Evolutionary conservation across 2,113 vertebrate genomes (phyloP).

Genomic region (Rhegmatorhina hoffmannsi): DNA sequence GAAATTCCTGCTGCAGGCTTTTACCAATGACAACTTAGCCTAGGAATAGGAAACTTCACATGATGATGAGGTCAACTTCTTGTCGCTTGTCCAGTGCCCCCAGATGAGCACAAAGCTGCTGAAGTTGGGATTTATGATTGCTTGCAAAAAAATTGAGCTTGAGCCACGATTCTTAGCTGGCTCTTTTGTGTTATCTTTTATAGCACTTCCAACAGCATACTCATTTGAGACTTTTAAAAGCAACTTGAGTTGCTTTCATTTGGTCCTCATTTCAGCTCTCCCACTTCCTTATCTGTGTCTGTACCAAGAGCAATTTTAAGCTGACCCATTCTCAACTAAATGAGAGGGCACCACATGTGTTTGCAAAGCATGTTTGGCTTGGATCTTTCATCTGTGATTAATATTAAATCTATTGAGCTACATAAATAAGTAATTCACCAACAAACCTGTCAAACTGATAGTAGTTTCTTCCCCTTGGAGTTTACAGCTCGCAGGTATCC

Average conservation of each 20-base stretch:
- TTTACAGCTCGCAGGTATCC: neutral
- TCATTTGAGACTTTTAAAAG: neutral
- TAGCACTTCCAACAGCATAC: neutral
- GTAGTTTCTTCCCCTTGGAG: conserved; percentile 16
- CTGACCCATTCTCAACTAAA: neutral
- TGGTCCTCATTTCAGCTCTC: neutral
- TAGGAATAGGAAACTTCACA: conserved; percentile 32
- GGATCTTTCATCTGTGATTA: conserved; percentile 9
- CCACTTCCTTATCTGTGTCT: neutral
- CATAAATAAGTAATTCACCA: conserved; percentile 55
- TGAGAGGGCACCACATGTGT: neutral
- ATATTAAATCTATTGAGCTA: conserved; percentile 23
- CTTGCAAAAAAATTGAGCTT: conserved; percentile 19
- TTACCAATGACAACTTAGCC: conserved; percentile 17
- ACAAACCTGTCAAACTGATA: neutral
- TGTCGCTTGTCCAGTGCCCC: neutral
- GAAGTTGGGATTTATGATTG: conserved; percentile 36
- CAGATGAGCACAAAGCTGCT: neutral
- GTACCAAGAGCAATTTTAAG: neutral
- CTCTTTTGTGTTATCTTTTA: conserved; percentile 14
- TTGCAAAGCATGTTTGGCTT: neutral
- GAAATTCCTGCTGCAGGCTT: conserved; percentile 38
- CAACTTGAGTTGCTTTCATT: conserved; percentile 3
- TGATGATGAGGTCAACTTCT: conserved; percentile 57
- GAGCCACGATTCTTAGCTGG: neutral